Base-by-base conservation (phyloP, 2,888 invertebrate genomes). In the Scaptodrosophila latifasciaeformis region DNA sequence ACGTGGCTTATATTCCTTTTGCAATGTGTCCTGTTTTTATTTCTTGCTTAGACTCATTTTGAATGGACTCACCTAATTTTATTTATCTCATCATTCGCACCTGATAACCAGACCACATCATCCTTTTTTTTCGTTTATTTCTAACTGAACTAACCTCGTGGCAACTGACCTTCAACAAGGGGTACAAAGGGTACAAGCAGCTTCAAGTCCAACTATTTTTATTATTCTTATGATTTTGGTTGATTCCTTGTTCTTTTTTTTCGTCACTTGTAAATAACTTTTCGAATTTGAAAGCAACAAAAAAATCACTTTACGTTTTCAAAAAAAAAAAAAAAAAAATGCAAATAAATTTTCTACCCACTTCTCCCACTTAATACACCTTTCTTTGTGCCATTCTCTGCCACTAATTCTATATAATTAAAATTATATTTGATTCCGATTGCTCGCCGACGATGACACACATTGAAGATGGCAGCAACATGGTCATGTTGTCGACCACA, bases 401-500 rank as follows among this genome's bases (percentile, higher is more conserved):
- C 70, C 61, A 70, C 79, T 81, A 79, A 78, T 77, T 54, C 64
- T 76, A 63, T 72, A 81, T 54, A 66, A 67, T 74, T 78, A 65
- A 81, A 79, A 70, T 65, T 70, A 75, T 75, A 65, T 70, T 69
- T 77, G 70, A 68, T 67, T 55, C 59, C 51, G 39, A 50, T 34
- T n/a, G 58, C 61, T 50, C 54, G n/a, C 55, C 39, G 10, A 45
- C 17, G n/a, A n/a, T n/a, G n/a, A n/a, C n/a, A n/a, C 17, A 18
- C 17, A 10, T 6, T 46, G 65, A 56, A 85, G 85, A 81, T 74
- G 85, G 86, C 75, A 85, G 82, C 72, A 85, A 85, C 65, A 82
- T 87, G 65, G 86, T 86, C 59, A 87, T 87, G 87, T 75, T 87
- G 52, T 86, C 87, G 51, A 85, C 87, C 44, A 87, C 87, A 44